Percentiles rank a stretch among this genome's conserved stretches.
Evolutionary conservation across 1,140 invertebrate species (phyloP).

Genomic region (Phthorimaea operculella): DNA sequence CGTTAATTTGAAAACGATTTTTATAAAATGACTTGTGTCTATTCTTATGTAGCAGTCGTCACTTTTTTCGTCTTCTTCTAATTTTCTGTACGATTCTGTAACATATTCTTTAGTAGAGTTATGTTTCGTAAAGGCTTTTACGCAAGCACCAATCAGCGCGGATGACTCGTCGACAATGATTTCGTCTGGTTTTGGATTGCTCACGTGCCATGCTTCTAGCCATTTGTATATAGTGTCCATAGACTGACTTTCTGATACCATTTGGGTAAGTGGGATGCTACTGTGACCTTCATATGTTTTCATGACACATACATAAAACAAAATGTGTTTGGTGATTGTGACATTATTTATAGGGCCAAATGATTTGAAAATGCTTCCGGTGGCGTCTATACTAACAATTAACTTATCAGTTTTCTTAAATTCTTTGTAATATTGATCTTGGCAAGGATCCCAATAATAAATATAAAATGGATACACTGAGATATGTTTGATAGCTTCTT

Average conservation of each 20-base stretch:
- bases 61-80: conserved; percentile 1
- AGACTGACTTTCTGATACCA: conserved; percentile 7
- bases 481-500: neutral
- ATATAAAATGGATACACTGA: neutral
- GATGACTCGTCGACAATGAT: conserved; percentile 5
- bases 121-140: conserved; percentile 7
- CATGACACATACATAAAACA: neutral
- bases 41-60: conserved; percentile 9
- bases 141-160: conserved; percentile 2
- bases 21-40: conserved; percentile 10
- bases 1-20: conserved; percentile 8
- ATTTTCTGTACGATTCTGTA: conserved; percentile 1
- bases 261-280: conserved; percentile 7
- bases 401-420: neutral
- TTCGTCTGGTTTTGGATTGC: conserved; percentile 3
- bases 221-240: conserved; percentile 9
- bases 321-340: neutral
- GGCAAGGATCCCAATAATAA: neutral
- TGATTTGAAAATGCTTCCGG: neutral
- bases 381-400: conserved; percentile 1
- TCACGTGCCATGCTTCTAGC: conserved; percentile 5
- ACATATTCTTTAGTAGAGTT: conserved; percentile 5
- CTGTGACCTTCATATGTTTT: too few species aligned
- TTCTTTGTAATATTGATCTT: conserved; percentile 3
- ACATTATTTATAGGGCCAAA: neutral